Base-by-base conservation (phyloP, 2,888 invertebrate species). In the Pandemis heparana region DNA sequence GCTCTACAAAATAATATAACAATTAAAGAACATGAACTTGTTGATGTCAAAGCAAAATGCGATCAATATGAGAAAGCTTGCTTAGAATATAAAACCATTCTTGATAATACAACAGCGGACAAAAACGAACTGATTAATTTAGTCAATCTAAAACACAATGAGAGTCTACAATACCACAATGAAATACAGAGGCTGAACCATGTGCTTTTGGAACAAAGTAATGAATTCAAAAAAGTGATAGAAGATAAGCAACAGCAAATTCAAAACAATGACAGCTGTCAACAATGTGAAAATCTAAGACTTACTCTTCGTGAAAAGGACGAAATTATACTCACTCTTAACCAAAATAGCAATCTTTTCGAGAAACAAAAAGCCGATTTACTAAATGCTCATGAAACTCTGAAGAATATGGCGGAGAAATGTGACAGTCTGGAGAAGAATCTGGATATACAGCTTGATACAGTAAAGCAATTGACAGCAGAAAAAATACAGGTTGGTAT, bases 111-210 rank as follows among this genome's bases (percentile, higher is more conserved):
- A 0, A 83, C 79, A 62, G 87, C 92, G 8, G 96, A 97, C 80
- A 96, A 97, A 83, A 95, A 96, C 60, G 96, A 98, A 81, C 90
- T 97, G n/a, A 95, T 97, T 16, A 96, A 95, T 77, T 91, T 96
- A 12, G 92, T 98, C 0, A 97, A 97, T 81, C 94, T 96, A 72
- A 98, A 98, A 89, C 98, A 98, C 82, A 96, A 97, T 75, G 98
- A 98, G 91, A 97, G 96, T 84, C 89, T 97, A 41, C 96, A 96
- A 76, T 98, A 98, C 86, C 98, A 98, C 82, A 95, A 94, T 43
- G 98, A 99, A 93, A 97, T 98, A 74, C 97, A 98, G 85, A 95
- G 97, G 41, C 88, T 98, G 60, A 96, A 96, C 73, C 95, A 95
- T 74, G 90, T 95, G 0, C 79, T 96, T 10, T 83, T 95, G 38